phyloP scores from a whole-genome alignment of 2,113 vertebrate genomes.

The Takifugu bimaculatus region DNA sequence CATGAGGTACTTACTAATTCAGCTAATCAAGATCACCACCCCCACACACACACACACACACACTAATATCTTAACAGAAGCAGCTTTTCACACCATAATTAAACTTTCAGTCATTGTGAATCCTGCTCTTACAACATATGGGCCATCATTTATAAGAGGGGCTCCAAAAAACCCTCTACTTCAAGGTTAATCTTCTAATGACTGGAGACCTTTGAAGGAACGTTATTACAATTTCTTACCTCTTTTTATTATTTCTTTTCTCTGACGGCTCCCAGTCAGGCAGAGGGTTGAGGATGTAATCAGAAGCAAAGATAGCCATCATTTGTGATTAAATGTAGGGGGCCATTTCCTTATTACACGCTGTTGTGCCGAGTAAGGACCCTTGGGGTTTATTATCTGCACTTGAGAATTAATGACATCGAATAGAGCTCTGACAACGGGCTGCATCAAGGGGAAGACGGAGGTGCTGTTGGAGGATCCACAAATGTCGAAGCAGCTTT shows the following conservation, averaged over 20 bases:
- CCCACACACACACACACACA: no score
- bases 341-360: constrained; percentile 59
- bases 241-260: constrained; percentile 37
- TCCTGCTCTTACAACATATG: no score
- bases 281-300: constrained; percentile 57
- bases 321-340: constrained; percentile 57
- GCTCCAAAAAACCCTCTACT: not conserved
- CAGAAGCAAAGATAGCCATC: constrained; percentile 59
- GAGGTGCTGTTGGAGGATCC: constrained; percentile 9
- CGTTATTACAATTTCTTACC: constrained; percentile 35
- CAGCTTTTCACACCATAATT: no score
- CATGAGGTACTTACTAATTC: no score
- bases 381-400: constrained; percentile 64
- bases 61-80: no score
- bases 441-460: constrained; percentile 39
- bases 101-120: no score
- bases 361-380: constrained; percentile 67
- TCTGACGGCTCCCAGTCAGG: constrained; percentile 40
- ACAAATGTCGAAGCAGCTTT: constrained; percentile 23
- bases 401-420: constrained; percentile 68
- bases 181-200: not conserved
- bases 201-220: constrained; percentile 14
- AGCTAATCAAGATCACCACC: no score
- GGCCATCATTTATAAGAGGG: no score
- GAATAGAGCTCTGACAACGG: constrained; percentile 50